phyloP scores from a whole-genome alignment of 2,888 invertebrate species.

The Chorisops tibialis region DNA sequence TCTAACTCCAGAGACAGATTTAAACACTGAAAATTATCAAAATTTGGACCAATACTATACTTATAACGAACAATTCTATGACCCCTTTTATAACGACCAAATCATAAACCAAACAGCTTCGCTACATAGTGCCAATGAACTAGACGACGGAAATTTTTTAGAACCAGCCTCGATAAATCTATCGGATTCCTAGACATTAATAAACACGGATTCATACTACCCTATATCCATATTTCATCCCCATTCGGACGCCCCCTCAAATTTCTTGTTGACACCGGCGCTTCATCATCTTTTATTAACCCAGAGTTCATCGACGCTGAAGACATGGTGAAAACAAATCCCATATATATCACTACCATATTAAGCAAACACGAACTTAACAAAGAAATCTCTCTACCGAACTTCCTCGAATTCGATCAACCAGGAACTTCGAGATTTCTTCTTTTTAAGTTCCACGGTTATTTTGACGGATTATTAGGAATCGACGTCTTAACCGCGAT shows the following conservation, averaged over 20 bases:
- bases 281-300: constrained; percentile 14
- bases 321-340: not conserved
- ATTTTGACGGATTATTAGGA: constrained; percentile 23
- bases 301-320: not conserved
- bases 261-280: constrained; percentile 24
- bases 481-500: constrained; percentile 13
- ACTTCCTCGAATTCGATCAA: constrained; percentile 22
- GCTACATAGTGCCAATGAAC: too few species aligned
- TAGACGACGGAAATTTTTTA: constrained; percentile 34
- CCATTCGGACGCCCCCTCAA: constrained; percentile 29
- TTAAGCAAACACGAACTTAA: constrained; percentile 10
- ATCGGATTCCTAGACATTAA: constrained; percentile 33
- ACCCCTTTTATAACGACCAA: too few species aligned
- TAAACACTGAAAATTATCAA: too few species aligned
- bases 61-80: too few species aligned
- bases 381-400: constrained; percentile 16
- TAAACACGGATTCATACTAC: constrained; percentile 28
- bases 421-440: constrained; percentile 16
- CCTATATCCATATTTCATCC: constrained; percentile 30
- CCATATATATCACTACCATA: constrained; percentile 7
- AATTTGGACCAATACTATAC: too few species aligned
- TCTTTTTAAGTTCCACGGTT: constrained; percentile 18
- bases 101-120: too few species aligned
- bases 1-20: too few species aligned
- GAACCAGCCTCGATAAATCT: constrained; percentile 30